Base-by-base conservation (phyloP, 1,140 invertebrate genomes). In the Rhagoletis zephyria region DNA sequence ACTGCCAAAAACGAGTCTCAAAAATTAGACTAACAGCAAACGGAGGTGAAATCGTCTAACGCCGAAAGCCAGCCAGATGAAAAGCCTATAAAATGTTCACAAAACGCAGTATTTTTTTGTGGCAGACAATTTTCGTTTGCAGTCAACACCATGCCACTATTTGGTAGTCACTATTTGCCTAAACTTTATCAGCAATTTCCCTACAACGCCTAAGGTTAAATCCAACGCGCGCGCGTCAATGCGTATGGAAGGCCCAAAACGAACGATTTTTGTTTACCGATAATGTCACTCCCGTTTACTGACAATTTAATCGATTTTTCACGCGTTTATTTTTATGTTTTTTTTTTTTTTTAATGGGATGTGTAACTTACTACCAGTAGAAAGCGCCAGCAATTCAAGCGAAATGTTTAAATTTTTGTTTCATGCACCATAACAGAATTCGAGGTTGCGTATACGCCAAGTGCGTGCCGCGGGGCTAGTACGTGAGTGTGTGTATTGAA, bases 231-330 rank as follows among this genome's bases (percentile, higher is more conserved):
- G 40, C 12, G 16, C 48, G 9, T n/a, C n/a, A 42, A 7, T 74
- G 67, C 67, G 42, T 81, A 42, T 56, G 74, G 7, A 81, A 56
- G 4, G 48, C 30, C 30, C 30, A 30, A 30, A 6, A 12, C 48
- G 16, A 16, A 7, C 74, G 74, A 81, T 81, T 51, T 81, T 81
- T 81, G 48, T 51, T 56, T 19, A 51, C 16, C 6, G 74, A 81
- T 81, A 56, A 51, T 81, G 74, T 81, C 74, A 81, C 48, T 81
- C 74, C 74, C 74, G 19, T 81, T 81, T 81, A 81, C 45, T 81
- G 74, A 81, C 74, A 81, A 81, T 81, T 81, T 81, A 81, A 81
- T 81, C 74, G 74, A 81, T 81, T 81, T 81, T 81, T 5, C 16
- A n/a, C 48, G 48, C n/a, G 48, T 56, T 81, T 81, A 81, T 19